phyloP scores from a whole-genome alignment of 2,888 invertebrate species.

The Hyles lineata region DNA sequence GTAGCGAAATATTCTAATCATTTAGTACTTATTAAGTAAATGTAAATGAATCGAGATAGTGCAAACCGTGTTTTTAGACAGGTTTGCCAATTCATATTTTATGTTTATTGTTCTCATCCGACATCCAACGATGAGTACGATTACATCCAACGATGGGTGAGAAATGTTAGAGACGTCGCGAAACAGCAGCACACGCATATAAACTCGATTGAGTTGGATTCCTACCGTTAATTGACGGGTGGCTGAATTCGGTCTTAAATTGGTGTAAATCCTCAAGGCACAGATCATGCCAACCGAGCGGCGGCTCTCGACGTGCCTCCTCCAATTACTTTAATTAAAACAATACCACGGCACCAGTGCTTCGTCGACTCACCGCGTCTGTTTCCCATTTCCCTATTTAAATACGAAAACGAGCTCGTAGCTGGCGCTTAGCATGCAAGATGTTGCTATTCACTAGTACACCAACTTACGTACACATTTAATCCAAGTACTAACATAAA shows the following conservation, averaged over 20 bases:
- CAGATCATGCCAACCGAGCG: conserved; percentile 80
- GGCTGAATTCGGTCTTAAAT: conserved; percentile 77
- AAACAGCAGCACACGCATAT: conserved; percentile 2
- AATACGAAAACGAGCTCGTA: conserved; percentile 83
- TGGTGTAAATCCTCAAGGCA: conserved; percentile 84
- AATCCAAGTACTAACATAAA: conserved; percentile 45
- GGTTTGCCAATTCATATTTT: too few relatives aligned
- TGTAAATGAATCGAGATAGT: too few relatives aligned
- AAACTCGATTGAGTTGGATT: conserved; percentile 53
- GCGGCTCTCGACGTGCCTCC: conserved; percentile 80
- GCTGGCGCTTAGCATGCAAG: conserved; percentile 77
- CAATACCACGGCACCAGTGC: conserved; percentile 81
- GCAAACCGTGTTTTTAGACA: too few relatives aligned
- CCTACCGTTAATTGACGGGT: conserved; percentile 76
- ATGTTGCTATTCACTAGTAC: conserved; percentile 74
- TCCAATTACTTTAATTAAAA: conserved; percentile 86
- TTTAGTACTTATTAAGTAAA: too few relatives aligned
- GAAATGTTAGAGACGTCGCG: conserved; percentile 6
- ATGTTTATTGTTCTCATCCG: too few relatives aligned
- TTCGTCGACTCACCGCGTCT: conserved; percentile 81
- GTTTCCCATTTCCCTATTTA: conserved; percentile 84
- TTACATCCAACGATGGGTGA: too few relatives aligned
- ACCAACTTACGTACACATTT: conserved; percentile 52
- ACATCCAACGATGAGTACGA: too few relatives aligned
- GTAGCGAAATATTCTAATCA: neutral